Evolutionary conservation across 2,888 invertebrate species (phyloP).

Genomic region (Watsonalla cultraria): DNA sequence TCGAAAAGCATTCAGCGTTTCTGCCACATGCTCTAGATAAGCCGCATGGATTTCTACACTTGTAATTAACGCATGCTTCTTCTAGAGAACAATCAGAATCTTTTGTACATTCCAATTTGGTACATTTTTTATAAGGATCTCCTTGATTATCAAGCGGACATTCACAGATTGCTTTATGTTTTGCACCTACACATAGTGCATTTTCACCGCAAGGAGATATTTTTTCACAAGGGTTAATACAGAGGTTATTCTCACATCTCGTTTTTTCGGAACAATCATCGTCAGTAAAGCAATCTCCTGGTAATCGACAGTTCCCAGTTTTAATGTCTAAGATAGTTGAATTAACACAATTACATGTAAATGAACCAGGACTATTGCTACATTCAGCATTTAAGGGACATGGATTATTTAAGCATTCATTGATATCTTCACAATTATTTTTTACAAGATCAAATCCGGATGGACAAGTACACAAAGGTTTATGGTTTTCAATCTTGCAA

Average conservation of each 20-base stretch:
- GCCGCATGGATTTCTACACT: constrained; percentile 90
- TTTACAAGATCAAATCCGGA: constrained; percentile 84
- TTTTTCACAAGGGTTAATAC: constrained; percentile 87
- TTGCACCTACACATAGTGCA: constrained; percentile 84
- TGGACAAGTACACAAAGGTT: constrained; percentile 85
- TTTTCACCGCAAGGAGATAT: constrained; percentile 84
- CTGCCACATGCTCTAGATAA: constrained; percentile 90
- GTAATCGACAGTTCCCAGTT: constrained; percentile 86
- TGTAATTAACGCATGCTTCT: constrained; percentile 87
- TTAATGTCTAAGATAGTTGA: constrained; percentile 88
- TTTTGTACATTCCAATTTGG: constrained; percentile 86
- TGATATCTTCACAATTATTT: constrained; percentile 86
- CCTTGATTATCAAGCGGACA: constrained; percentile 88
- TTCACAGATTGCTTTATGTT: constrained; percentile 85
- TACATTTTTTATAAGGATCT: constrained; percentile 85
- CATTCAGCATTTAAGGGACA: constrained; percentile 90
- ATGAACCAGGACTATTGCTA: constrained; percentile 88
- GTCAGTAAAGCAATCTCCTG: constrained; percentile 90
- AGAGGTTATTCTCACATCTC: constrained; percentile 85
- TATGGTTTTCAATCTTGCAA: constrained; percentile 86
- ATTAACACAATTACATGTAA: constrained; percentile 86
- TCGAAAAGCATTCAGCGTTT: constrained; percentile 86
- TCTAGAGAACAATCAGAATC: constrained; percentile 85
- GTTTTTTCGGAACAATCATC: constrained; percentile 88
- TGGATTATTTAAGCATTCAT: constrained; percentile 88